Percentiles rank a stretch among this genome's conserved stretches.
Conservation (phyloP, 2,113 vertebrate species). For the Heterotis niloticus region DNA sequence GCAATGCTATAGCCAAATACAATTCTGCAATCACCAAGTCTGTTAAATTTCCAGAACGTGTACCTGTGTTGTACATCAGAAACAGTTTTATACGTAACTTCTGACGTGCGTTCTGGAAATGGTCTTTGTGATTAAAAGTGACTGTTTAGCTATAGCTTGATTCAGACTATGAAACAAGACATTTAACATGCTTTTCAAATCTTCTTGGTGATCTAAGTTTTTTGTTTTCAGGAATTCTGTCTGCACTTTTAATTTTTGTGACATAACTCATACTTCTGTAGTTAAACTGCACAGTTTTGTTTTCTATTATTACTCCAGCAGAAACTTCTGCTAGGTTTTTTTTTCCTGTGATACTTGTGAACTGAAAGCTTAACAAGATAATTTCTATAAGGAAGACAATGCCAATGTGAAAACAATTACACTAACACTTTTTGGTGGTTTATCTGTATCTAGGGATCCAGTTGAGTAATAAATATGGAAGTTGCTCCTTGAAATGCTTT, state of each 20-base stretch:
- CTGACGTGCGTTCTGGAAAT: slow-evolving; percentile 30
- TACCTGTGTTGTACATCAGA: slow-evolving; percentile 3
- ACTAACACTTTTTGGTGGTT: slow-evolving; percentile 51
- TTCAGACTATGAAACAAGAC: slow-evolving; percentile 78
- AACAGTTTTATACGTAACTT: background rate
- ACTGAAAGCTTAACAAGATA: slow-evolving; percentile 68
- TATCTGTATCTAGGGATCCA: slow-evolving; percentile 53
- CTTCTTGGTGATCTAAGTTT: too few relatives aligned
- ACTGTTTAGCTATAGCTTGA: slow-evolving; percentile 77
- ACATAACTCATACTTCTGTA: slow-evolving; percentile 58
- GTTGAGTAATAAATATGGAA: slow-evolving; percentile 65
- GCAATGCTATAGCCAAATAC: slow-evolving; percentile 12
- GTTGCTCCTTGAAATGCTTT: slow-evolving; percentile 46
- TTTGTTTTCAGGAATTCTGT: slow-evolving; percentile 76
- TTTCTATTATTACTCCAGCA: slow-evolving; percentile 70
- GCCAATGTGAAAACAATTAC: slow-evolving; percentile 33
- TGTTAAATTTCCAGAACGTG: background rate
- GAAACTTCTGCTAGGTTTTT: slow-evolving; percentile 56
- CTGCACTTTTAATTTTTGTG: slow-evolving; percentile 49
- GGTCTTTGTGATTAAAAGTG: slow-evolving; percentile 65
- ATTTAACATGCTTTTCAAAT: slow-evolving; percentile 76
- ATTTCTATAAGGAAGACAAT: slow-evolving; percentile 34
- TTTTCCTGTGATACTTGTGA: slow-evolving; percentile 79
- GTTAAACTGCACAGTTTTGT: slow-evolving; percentile 68
- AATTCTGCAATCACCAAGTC: background rate